Evolutionary conservation across 2,113 vertebrate genomes (phyloP).

Genomic region (Hylia prasina): DNA sequence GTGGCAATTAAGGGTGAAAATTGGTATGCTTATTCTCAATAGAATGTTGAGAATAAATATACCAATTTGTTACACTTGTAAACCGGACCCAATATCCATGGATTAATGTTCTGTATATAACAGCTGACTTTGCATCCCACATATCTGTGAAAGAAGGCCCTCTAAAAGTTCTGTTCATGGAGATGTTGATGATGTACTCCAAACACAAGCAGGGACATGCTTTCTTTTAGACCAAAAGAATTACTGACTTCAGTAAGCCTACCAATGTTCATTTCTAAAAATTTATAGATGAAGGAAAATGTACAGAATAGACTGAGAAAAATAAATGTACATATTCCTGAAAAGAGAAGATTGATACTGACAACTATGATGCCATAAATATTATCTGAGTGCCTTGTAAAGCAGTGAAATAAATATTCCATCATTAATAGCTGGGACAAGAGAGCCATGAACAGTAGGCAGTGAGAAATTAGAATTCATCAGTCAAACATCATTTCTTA

Average conservation of each 20-base stretch:
- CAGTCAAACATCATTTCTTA: conserved; percentile 17
- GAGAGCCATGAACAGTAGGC: background rate
- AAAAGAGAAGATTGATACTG: background rate
- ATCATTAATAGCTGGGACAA: background rate
- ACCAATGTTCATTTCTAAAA: background rate
- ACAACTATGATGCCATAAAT: background rate
- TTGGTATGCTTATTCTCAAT: background rate
- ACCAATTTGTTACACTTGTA: background rate
- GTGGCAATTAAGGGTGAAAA: background rate
- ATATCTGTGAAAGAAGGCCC: background rate
- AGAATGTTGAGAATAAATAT: background rate
- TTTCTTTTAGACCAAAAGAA: background rate
- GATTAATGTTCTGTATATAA: background rate
- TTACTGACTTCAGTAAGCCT: background rate
- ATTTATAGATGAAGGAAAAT: background rate
- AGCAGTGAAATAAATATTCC: conserved; percentile 8
- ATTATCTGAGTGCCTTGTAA: background rate
- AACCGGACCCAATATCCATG: background rate
- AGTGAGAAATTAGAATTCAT: conserved; percentile 1
- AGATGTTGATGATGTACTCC: background rate
- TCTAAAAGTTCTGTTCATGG: background rate
- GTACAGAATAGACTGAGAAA: background rate
- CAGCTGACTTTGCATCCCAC: background rate
- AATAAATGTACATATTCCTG: background rate
- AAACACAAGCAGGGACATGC: background rate